These are phyloP conservation scores for Paguma larvata DNA, from an alignment of 2,797 vertebrate genomes.

Conservation along the genomic window DNA sequence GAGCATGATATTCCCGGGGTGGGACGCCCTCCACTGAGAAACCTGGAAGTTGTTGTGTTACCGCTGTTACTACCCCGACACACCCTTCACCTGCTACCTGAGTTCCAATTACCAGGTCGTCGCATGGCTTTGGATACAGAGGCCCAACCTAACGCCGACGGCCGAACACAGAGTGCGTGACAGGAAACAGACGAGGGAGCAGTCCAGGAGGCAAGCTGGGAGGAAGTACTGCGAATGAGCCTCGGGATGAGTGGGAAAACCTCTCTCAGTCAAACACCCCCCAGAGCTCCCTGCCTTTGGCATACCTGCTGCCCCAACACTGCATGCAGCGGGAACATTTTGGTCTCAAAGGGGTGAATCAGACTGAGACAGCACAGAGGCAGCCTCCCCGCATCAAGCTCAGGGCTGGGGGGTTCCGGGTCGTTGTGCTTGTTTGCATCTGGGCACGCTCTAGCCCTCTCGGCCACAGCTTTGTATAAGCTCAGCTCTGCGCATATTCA, in stretches of 20 bases:
- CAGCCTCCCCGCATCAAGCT: neutral
- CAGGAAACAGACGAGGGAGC: neutral
- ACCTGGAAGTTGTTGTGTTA: neutral
- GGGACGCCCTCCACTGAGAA: neutral
- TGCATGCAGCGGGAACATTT: neutral
- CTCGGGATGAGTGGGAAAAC: neutral
- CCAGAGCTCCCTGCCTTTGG: neutral
- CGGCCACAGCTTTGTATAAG: neutral
- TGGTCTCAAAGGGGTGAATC: neutral
- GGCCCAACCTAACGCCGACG: neutral
- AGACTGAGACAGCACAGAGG: neutral
- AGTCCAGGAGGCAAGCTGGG: neutral
- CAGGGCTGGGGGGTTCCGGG: neutral
- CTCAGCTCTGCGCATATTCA: fast-evolving
- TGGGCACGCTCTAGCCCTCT: neutral
- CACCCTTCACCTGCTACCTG: neutral
- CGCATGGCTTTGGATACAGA: neutral
- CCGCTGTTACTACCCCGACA: neutral
- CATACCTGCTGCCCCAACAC: neutral
- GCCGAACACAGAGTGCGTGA: neutral
- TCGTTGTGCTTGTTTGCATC: neutral
- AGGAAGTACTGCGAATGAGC: neutral
- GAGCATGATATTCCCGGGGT: neutral
- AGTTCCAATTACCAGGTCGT: neutral
- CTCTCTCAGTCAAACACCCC: neutral